Evolutionary conservation across 2,797 vertebrate species (phyloP).

Genomic region (Poeciliopsis gracilis): DNA sequence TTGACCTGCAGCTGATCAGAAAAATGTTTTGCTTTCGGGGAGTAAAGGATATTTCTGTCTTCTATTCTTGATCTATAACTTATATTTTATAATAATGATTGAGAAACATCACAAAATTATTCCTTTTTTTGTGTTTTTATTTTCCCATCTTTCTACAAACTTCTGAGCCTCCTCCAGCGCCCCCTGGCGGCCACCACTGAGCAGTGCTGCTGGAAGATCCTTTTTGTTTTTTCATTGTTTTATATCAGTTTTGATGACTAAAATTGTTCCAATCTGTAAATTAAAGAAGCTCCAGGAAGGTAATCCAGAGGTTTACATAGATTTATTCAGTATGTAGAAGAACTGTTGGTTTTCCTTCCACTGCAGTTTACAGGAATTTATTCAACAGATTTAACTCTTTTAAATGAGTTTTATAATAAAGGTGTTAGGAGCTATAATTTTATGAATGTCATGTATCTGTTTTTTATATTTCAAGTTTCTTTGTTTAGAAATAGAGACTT

Average conservation of each 20-base stretch:
- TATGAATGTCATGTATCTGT: background rate
- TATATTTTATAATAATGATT: too few species aligned
- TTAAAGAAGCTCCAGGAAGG: background rate
- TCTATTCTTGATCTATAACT: too few species aligned
- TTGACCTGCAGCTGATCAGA: too few species aligned
- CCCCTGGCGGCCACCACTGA: too few species aligned
- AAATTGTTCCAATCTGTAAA: background rate
- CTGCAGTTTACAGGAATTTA: background rate
- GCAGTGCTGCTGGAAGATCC: background rate
- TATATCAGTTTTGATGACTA: background rate
- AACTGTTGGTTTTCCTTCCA: background rate
- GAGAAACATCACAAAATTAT: too few species aligned
- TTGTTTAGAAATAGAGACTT: too few species aligned
- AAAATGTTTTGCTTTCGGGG: too few species aligned
- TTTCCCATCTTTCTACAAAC: too few species aligned
- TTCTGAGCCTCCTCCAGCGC: too few species aligned
- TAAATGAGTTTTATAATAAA: background rate
- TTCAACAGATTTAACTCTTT: background rate
- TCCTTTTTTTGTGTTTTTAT: too few species aligned
- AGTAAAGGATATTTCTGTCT: too few species aligned
- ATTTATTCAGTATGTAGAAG: background rate
- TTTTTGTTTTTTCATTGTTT: background rate
- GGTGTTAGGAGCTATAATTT: background rate
- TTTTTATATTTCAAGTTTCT: background rate
- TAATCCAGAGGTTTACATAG: background rate